phyloP scores from a whole-genome alignment of 1,140 invertebrate species.

The Temnothorax longispinosus region DNA sequence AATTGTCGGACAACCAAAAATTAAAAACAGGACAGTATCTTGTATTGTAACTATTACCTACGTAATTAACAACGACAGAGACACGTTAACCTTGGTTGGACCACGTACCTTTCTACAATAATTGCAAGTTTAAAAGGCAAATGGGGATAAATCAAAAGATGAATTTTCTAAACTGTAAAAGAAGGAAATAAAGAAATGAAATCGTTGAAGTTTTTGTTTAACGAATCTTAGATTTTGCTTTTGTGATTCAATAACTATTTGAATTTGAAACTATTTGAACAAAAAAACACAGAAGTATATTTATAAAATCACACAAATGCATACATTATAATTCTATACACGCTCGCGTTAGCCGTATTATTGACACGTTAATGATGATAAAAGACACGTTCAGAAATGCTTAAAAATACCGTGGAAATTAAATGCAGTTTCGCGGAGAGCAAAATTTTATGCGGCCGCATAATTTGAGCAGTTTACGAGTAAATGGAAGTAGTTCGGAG shows the following conservation, averaged over 20 bases:
- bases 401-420: constrained; percentile 20
- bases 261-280: no score
- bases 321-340: not conserved
- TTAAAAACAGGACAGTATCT: constrained; percentile 31
- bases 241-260: not conserved
- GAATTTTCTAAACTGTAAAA: not conserved
- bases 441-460: constrained; percentile 33
- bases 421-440: not conserved
- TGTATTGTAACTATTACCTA: constrained; percentile 66
- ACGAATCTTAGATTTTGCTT: not conserved
- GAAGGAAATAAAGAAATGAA: not conserved
- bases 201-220: not conserved
- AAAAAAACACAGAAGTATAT: not conserved
- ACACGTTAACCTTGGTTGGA: constrained; percentile 6
- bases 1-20: constrained; percentile 48
- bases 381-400: not conserved
- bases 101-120: not conserved
- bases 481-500: constrained; percentile 38
- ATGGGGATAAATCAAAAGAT: not conserved
- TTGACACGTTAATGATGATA: constrained; percentile 1
- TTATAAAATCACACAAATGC: not conserved
- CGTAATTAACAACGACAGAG: constrained; percentile 48
- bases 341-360: not conserved
- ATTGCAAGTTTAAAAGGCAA: not conserved
- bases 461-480: constrained; percentile 44